Evolutionary conservation across 2,113 vertebrate genomes (phyloP).

Genomic region (Odocoileus hemionus): DNA sequence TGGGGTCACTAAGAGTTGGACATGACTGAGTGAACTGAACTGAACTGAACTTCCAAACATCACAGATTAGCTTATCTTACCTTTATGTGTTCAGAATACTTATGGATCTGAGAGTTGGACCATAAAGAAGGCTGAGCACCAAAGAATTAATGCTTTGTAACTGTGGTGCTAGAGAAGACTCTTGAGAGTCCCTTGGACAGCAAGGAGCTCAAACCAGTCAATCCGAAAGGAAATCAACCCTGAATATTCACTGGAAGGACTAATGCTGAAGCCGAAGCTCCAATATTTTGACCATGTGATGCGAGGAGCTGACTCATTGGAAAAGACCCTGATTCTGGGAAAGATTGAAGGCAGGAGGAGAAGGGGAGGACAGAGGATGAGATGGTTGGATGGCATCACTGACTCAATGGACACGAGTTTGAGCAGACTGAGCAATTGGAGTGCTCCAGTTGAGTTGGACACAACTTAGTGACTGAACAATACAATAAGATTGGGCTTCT

Average conservation of each 20-base stretch:
- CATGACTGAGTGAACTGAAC: too few relatives aligned
- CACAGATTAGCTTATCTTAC: not conserved
- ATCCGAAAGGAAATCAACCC: not conserved
- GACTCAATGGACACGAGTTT: not conserved
- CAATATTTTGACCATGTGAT: not conserved
- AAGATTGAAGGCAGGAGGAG: not conserved
- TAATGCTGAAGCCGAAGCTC: not conserved
- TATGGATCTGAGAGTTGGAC: not conserved
- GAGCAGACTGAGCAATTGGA: not conserved
- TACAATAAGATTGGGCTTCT: not conserved
- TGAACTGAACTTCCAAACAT: not conserved
- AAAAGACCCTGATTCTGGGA: not conserved
- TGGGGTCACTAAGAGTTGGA: too few relatives aligned
- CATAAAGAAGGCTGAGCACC: not conserved
- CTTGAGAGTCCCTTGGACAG: not conserved
- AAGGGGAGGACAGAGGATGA: not conserved
- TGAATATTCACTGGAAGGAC: not conserved
- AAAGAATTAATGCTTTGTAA: not conserved
- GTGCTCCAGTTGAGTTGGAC: not conserved
- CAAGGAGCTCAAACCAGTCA: not conserved
- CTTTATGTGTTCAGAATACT: not conserved
- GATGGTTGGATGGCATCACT: not conserved
- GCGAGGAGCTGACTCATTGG: not conserved
- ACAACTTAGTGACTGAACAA: not conserved
- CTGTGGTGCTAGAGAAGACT: not conserved